Base-by-base conservation (phyloP, 2,888 invertebrate species). In the Ophion ellenae region DNA sequence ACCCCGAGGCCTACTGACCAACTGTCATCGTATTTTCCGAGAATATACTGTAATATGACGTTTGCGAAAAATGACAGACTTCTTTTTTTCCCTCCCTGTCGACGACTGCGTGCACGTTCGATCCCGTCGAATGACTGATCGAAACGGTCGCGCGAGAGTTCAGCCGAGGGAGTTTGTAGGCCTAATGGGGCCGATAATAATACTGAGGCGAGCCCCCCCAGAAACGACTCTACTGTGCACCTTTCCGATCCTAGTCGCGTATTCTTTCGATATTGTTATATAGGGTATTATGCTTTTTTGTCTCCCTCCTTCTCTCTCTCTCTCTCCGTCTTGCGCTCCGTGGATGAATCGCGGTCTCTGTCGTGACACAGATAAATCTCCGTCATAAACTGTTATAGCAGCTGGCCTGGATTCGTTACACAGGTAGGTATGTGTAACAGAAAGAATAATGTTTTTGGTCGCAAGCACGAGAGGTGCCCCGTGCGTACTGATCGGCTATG, bases 381-480 rank as follows among this genome's bases (percentile, higher is more conserved):
- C 57, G 74, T 78, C 74, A 70, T 57, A 77, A 81, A 83, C 73
- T 78, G 74, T 24, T 74, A 59, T 32, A 76, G 75, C 83, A 86
- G 86, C 86, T 86, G 86, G 20, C 28, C 57, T n/a, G 83, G 75
- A 86, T 84, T 86, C 86, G 83, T 83, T 83, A 78, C 86, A 81
- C 83, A 77, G 64, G 67, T 79, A 80, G 71, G 47, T 80, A 73
- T 66, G 78, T 77, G 63, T 77, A 57, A 70, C 78, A 69, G 78
- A 53, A 20, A 79, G 74, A 74, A 83, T 81, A 57, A 71, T 79
- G 53, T 76, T 84, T 86, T 84, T 71, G 75, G 81, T 70, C 11
- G 74, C 73, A 45, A 75, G 79, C 28, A 36, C 45, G 59, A 20
- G 53, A 57, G 69, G 70, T 75, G 64, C 67, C 28, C 28, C n/a